Conservation (phyloP, 1,140 invertebrate species). For the Drosophila leontia region DNA sequence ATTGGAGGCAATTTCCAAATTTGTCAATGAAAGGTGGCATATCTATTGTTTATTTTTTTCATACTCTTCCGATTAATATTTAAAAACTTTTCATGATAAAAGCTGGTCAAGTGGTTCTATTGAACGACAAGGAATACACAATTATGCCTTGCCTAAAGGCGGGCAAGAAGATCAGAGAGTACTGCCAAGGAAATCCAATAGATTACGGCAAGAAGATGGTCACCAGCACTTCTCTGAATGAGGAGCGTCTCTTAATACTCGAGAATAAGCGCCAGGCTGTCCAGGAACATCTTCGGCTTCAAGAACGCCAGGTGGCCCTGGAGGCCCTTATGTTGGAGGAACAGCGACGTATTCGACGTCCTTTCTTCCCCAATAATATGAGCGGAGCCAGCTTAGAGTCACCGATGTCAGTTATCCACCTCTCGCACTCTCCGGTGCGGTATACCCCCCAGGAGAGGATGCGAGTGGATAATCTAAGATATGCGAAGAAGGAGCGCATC, state of each 20-base stretch:
- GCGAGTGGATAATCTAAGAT: slow-evolving; percentile 30
- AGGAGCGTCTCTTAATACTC: neutral
- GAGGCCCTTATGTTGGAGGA: slow-evolving; percentile 56
- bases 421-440: slow-evolving; percentile 38
- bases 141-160: neutral
- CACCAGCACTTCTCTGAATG: neutral
- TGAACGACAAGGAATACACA: slow-evolving; percentile 11
- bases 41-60: neutral
- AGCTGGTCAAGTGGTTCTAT: slow-evolving; percentile 6
- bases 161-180: neutral
- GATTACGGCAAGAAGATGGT: neutral
- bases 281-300: slow-evolving; percentile 36
- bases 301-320: slow-evolving; percentile 58
- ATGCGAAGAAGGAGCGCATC: slow-evolving; percentile 47
- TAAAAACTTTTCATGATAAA: neutral
- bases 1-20: slow-evolving; percentile 59
- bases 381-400: neutral
- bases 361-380: fast-evolving
- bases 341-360: slow-evolving; percentile 48
- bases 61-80: neutral
- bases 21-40: neutral
- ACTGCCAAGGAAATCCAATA: neutral
- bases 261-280: neutral
- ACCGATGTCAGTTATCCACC: slow-evolving; percentile 15
- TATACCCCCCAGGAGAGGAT: slow-evolving; percentile 44